phyloP scores from a whole-genome alignment of 2,113 vertebrate genomes.

The Chlorodrepanis virens region DNA sequence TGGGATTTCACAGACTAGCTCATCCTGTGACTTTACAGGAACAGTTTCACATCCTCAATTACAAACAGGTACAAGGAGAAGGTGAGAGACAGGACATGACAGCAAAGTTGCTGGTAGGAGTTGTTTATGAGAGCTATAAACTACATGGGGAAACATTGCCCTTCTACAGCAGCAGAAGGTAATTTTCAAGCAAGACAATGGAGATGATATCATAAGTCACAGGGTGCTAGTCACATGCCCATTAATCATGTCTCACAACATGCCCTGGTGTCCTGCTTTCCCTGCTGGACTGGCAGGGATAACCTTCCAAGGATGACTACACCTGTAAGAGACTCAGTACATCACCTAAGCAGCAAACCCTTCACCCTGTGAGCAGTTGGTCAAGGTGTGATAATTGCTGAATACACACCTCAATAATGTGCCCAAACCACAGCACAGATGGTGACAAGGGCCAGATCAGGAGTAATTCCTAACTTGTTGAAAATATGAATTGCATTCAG shows the following conservation, averaged over 20 bases:
- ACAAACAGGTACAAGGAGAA: neutral
- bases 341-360: neutral
- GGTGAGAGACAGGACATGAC: neutral
- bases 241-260: neutral
- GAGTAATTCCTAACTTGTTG: neutral
- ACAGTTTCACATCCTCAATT: neutral
- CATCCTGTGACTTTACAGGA: neutral
- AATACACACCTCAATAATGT: neutral
- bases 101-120: neutral
- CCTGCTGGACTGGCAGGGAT: neutral
- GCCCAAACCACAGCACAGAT: neutral
- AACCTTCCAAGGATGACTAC: neutral
- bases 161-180: neutral
- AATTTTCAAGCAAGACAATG: slow-evolving; percentile 2
- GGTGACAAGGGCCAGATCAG: neutral
- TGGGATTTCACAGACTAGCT: neutral
- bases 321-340: neutral
- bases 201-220: slow-evolving; percentile 29
- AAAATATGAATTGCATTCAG: neutral
- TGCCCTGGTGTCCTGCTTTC: neutral
- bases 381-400: neutral
- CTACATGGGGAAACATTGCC: neutral
- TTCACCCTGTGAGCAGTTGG: neutral
- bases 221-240: neutral
- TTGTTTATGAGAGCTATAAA: slow-evolving; percentile 37